A percentile compares a stretch with the other conserved stretches of the same genome.
Conservation (phyloP, 2,113 vertebrate genomes). For the Grus americana region DNA sequence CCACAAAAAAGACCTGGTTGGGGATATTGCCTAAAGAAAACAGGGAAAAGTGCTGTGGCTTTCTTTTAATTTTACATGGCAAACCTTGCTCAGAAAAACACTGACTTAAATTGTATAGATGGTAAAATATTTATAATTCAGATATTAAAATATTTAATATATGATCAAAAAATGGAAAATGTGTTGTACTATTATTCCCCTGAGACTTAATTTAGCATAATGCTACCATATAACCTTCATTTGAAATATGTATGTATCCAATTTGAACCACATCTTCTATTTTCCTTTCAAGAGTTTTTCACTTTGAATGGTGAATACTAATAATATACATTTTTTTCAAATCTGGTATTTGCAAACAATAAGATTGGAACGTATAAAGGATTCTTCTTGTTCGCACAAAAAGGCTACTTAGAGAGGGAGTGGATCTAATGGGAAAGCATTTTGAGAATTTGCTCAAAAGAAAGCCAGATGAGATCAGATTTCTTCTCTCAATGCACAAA, state of each 20-base stretch:
- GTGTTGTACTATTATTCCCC: not conserved
- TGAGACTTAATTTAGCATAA: constrained; percentile 4
- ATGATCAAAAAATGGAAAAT: not conserved
- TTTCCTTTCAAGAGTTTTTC: not conserved
- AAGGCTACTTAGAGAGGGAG: constrained; percentile 70
- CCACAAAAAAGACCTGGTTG: not conserved
- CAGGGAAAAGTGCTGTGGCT: not conserved
- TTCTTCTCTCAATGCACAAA: constrained; percentile 71
- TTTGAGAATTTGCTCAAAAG: constrained; percentile 76
- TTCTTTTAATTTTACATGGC: not conserved
- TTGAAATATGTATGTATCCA: not conserved
- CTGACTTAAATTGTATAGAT: not conserved
- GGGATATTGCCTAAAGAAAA: not conserved
- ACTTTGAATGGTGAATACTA: not conserved
- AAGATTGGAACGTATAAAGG: not conserved
- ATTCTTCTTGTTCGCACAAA: not conserved
- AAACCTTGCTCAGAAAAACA: constrained; percentile 6
- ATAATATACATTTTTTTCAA: not conserved
- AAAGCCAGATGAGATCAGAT: constrained; percentile 78
- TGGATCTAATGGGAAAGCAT: constrained; percentile 77
- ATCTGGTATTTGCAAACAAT: not conserved
- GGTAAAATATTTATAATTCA: constrained; percentile 42
- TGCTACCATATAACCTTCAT: not conserved
- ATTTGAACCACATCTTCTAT: not conserved
- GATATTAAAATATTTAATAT: constrained; percentile 48